phyloP scores from a whole-genome alignment of 2,888 invertebrate species.

The Plusia festucae region DNA sequence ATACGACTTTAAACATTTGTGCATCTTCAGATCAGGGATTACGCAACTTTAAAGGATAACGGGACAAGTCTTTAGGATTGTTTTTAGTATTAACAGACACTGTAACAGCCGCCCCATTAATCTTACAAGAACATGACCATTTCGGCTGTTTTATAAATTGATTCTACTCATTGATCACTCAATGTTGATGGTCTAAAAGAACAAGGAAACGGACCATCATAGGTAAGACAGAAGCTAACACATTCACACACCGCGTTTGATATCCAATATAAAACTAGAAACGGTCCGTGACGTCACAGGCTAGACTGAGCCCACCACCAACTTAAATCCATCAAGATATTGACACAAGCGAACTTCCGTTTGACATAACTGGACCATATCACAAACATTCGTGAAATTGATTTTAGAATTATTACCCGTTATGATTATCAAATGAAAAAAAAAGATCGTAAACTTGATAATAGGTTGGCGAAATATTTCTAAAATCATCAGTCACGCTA shows the following conservation, averaged over 20 bases:
- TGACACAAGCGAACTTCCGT: background rate
- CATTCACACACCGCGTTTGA: slow-evolving; percentile 57
- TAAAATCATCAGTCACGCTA: background rate
- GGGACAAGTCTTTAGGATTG: slow-evolving; percentile 43
- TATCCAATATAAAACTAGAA: slow-evolving; percentile 58
- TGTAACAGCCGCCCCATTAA: slow-evolving; percentile 41
- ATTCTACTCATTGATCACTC: slow-evolving; percentile 40
- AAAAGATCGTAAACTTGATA: background rate
- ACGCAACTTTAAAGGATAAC: slow-evolving; percentile 38
- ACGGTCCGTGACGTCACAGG: slow-evolving; percentile 38
- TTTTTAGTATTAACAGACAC: slow-evolving; percentile 15
- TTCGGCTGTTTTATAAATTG: slow-evolving; percentile 26
- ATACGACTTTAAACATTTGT: slow-evolving; percentile 53
- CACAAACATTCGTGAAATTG: background rate
- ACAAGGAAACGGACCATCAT: slow-evolving; percentile 33
- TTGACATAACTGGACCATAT: background rate
- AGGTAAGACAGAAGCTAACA: slow-evolving; percentile 51
- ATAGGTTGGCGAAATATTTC: background rate
- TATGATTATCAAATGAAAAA: background rate
- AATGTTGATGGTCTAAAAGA: slow-evolving; percentile 37
- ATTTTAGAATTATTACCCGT: background rate
- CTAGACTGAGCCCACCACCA: slow-evolving; percentile 40
- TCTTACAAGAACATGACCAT: slow-evolving; percentile 37
- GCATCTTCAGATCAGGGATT: slow-evolving; percentile 45
- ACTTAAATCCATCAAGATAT: slow-evolving; percentile 26